Percentiles rank a stretch among this genome's conserved stretches.
These are phyloP conservation scores for Chirona hameri DNA, from an alignment of 2,888 invertebrate genomes.

Conservation along the genomic window DNA sequence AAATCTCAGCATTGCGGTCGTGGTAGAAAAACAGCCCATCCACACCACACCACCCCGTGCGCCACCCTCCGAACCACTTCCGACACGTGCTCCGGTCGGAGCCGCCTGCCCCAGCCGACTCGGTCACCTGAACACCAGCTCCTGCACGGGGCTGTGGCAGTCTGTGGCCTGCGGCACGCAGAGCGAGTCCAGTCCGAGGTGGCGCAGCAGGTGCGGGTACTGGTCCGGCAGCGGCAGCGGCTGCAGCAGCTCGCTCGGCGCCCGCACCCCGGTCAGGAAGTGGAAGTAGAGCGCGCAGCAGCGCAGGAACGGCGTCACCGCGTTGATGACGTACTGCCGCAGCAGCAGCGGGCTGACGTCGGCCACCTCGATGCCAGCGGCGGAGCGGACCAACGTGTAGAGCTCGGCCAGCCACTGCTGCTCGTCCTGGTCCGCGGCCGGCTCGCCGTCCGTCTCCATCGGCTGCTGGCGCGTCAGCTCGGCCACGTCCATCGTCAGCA, in stretches of 20 bases:
- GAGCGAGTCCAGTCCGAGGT: background rate
- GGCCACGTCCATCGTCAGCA: conserved; percentile 61
- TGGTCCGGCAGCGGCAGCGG: background rate
- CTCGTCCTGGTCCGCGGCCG: conserved; percentile 40
- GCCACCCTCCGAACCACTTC: too few relatives aligned
- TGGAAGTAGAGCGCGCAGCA: conserved; percentile 87
- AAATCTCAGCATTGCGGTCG: too few relatives aligned
- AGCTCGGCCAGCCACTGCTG: conserved; percentile 30
- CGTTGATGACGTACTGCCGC: background rate
- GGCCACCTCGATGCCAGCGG: background rate
- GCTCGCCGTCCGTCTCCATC: conserved; percentile 51
- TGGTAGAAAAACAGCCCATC: too few relatives aligned
- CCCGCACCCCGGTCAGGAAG: conserved; percentile 80
- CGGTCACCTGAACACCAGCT: background rate
- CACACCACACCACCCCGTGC: too few relatives aligned
- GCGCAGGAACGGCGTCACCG: conserved; percentile 66
- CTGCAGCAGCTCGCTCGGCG: conserved; percentile 61
- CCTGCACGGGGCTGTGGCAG: background rate
- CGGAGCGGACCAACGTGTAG: conserved; percentile 9
- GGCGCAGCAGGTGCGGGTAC: conserved; percentile 24
- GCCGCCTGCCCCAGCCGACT: too few relatives aligned
- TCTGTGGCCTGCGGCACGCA: background rate
- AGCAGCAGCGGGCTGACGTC: conserved; percentile 4
- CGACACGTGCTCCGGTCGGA: too few relatives aligned
- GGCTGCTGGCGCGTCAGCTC: conserved; percentile 42